Evolutionary conservation across 2,113 vertebrate genomes (phyloP), one percentile per base, ranked within the genome.

Genomic region (Pollimyrus isidori): DNA sequence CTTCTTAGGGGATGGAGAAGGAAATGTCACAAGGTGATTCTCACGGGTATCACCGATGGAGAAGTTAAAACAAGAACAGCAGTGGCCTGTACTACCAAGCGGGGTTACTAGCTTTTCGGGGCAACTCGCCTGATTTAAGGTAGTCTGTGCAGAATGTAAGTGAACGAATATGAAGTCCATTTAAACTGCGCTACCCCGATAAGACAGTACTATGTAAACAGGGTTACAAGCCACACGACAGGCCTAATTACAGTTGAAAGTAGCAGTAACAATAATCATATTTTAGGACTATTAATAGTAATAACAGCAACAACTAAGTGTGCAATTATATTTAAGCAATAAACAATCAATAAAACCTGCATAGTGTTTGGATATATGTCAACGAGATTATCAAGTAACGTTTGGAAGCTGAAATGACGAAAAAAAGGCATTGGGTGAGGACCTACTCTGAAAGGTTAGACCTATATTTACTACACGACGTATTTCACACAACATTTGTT

Each of bases 21-120:
- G 93, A 96, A 94, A 94, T 94, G 94, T 95, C 94, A 95, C 93
- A 93, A 93, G 95, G 95, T 95, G 96, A 96, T 96, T 95, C 95
- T 95, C 93, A 94, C 95, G 94, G 96, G 96, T 96, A 95, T 96
- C 95, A 95, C 94, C 94, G 93, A 83, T 91, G 93, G 91, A 94
- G 93, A 94, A 94, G 94, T 95, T 94, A 94, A 95, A 94, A 95
- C 95, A 95, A n/a, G 39, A 89, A 89, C 87, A 84, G 87, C 50
- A 52, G 50, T 52, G 50, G 50, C 50, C 50, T 52, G 13, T 52
- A 52, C 50, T 52, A 52, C 2, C 1, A 52, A 17, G 50, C 13
- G 3, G 50, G 50, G 50, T 52, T 52, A 52, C 13, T 52, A 13
- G 50, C 13, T 52, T 52, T 52, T 52, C 3, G 3, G 50, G 50